These are phyloP conservation scores for Orthonyx spaldingii DNA, from an alignment of 2,113 vertebrate species.

Conservation along the genomic window DNA sequence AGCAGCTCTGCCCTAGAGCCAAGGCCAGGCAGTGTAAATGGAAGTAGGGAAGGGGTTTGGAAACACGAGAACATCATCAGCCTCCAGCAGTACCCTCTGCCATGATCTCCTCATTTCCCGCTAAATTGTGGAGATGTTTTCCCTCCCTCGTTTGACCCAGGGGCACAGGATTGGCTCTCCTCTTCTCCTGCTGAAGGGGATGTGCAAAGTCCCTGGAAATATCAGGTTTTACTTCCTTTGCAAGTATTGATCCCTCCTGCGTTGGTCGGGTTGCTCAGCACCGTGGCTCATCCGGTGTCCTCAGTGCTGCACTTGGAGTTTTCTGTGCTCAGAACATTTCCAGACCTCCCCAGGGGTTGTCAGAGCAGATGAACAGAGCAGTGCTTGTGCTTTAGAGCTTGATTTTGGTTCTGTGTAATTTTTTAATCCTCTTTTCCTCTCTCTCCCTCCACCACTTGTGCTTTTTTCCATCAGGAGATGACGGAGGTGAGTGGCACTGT, in stretches of 20 bases:
- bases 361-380: background rate
- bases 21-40: background rate
- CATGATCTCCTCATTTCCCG: background rate
- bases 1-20: background rate
- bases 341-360: background rate
- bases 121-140: background rate
- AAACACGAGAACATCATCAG: fast-evolving
- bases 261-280: background rate
- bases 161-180: background rate
- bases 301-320: background rate
- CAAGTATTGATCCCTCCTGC: background rate
- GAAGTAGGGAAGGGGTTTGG: background rate
- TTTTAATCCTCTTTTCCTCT: background rate
- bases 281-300: background rate
- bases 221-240: background rate
- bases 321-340: background rate
- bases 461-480: background rate
- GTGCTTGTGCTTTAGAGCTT: background rate
- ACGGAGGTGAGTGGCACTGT: conserved; percentile 48
- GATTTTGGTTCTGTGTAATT: background rate
- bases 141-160: background rate
- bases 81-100: background rate
- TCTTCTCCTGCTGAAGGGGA: background rate
- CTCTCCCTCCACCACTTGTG: background rate
- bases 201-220: background rate